Conservation (phyloP, 2,113 vertebrate genomes). For the Eulemur rufifrons region DNA sequence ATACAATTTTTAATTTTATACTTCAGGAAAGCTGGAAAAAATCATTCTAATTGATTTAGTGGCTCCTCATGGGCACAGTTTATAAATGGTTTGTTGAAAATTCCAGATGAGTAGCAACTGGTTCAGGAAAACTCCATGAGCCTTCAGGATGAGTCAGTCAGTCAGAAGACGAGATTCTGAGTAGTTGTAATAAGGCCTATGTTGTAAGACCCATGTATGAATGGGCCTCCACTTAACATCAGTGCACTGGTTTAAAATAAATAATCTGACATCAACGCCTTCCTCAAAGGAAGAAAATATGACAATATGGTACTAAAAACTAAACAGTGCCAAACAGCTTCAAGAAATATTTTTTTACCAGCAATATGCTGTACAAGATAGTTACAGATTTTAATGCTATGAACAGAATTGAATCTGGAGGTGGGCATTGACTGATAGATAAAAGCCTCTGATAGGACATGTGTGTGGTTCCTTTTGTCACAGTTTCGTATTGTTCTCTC, state of each 20-base stretch:
- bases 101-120: neutral
- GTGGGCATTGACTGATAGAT: neutral
- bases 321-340: neutral
- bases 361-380: neutral
- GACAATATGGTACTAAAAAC: neutral
- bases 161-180: neutral
- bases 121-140: neutral
- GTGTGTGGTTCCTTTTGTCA: neutral
- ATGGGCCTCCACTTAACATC: neutral
- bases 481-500: neutral
- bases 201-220: neutral
- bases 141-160: neutral
- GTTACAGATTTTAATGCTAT: conserved; percentile 6
- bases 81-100: neutral
- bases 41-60: neutral
- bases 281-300: neutral
- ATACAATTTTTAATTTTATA: neutral
- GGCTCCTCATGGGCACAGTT: neutral
- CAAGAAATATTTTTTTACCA: conserved; percentile 7
- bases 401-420: conserved; percentile 14
- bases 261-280: neutral
- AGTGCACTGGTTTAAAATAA: neutral
- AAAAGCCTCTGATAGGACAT: neutral
- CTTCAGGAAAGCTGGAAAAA: neutral
- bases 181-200: neutral